A percentile compares a stretch with the other conserved stretches of the same genome.
These are phyloP conservation scores for Slavum lentiscoides DNA, from an alignment of 2,888 invertebrate species.

Conservation along the genomic window DNA sequence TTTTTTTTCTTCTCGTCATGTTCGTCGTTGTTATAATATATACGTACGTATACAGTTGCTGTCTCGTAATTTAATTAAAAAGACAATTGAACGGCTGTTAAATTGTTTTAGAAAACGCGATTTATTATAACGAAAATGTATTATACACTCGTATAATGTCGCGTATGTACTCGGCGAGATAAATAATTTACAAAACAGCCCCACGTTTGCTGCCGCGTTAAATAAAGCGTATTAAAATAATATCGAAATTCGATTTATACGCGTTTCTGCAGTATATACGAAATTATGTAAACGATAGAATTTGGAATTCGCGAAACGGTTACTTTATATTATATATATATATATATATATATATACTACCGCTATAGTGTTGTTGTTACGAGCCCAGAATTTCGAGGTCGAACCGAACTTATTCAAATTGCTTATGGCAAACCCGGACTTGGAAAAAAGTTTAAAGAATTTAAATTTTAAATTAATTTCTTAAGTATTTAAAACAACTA, in stretches of 20 bases:
- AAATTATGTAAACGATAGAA: neutral
- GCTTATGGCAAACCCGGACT: too few species aligned
- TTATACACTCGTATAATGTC: neutral
- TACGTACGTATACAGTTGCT: too few species aligned
- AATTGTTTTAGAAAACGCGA: neutral
- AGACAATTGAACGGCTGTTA: slow-evolving; percentile 4
- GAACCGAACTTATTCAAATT: too few species aligned
- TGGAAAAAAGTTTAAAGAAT: too few species aligned
- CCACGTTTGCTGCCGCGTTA: neutral
- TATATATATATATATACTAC: too few species aligned
- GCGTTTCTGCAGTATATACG: neutral
- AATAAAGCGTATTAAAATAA: neutral
- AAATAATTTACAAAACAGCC: slow-evolving; percentile 12
- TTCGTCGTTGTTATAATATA: slow-evolving; percentile 1
- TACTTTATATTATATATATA: neutral
- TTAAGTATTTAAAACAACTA: too few species aligned
- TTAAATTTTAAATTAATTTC: too few species aligned
- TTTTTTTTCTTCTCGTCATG: neutral
- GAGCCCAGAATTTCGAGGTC: too few species aligned
- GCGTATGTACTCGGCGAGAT: neutral
- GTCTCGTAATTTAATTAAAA: slow-evolving; percentile 12
- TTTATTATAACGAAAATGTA: neutral
- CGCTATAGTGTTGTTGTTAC: too few species aligned
- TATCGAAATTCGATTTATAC: slow-evolving; percentile 4
- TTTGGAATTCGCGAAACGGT: neutral